Evolutionary conservation across 2,888 invertebrate species (phyloP), one percentile per base, ranked within the genome.

Genomic region (Diaphora mendica): DNA sequence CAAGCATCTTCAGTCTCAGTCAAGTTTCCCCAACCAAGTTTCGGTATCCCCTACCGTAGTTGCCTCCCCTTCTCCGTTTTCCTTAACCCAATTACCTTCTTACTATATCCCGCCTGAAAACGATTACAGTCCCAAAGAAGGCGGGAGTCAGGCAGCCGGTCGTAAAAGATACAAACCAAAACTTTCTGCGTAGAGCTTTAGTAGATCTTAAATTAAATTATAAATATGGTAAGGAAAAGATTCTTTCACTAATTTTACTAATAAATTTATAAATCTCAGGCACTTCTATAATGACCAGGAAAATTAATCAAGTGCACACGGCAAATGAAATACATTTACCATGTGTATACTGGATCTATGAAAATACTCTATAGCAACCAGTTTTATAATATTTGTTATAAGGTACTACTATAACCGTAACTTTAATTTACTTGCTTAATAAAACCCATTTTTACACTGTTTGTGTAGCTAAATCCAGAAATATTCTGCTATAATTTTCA

Each of bases 341-440:
- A 9, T n/a, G n/a, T n/a, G 8, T 13, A 55, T 13, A 59, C 3
- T 26, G 9, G 55, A 26, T n/a, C 26, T 13, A n/a, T 3, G 1
- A n/a, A n/a, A n/a, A n/a, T n/a, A 26, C 59, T 26, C 11, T 26
- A 26, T 17, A 64, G 13, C 20, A 9, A 39, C 48, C n/a, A 44
- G 70, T 64, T 26, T 64, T 30, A 33, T 48, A 33, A 71, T 42
- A 5, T 1, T 4, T 42, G 42, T 35, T 35, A 35, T 4, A 35
- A 7, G 7, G 2, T n/a, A 39, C 33, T 70, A 65, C 64, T 5
- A 39, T 65, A 26, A 55, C 33, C 3, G 51, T 42, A 55, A 39
- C n/a, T 39, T 30, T 30, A 66, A 71, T 23, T 26, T 67, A 71
- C 42, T 59, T 51, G 66, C 30, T 59, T 55, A 11, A 66, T n/a